Evolutionary conservation across 2,113 vertebrate genomes (phyloP).

Genomic region (Poeciliopsis occidentalis): DNA sequence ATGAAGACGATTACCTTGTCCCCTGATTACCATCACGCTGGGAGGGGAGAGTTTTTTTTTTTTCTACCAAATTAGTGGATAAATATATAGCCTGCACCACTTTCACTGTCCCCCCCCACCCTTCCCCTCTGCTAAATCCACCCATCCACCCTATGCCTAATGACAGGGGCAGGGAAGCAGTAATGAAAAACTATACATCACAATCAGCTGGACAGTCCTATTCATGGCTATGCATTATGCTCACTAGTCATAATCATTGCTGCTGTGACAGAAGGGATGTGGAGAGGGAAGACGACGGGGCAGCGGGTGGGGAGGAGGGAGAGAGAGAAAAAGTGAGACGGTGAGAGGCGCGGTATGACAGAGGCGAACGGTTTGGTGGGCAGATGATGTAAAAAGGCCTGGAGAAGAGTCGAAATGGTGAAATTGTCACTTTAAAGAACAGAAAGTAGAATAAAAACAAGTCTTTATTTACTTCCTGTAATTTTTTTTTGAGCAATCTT

Average conservation of each 20-base stretch:
- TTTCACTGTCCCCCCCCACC: constrained; percentile 46
- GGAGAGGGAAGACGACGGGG: constrained; percentile 31
- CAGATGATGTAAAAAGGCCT: constrained; percentile 59
- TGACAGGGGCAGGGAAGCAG: constrained; percentile 93
- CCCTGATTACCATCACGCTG: constrained; percentile 97
- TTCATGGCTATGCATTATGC: constrained; percentile 95
- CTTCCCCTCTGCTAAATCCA: constrained; percentile 87
- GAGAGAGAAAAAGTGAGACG: constrained; percentile 4
- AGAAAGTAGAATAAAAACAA: constrained; percentile 25
- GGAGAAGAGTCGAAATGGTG: constrained; percentile 36
- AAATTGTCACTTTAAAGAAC: constrained; percentile 28
- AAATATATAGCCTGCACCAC: constrained; percentile 96
- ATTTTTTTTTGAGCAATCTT: constrained; percentile 25
- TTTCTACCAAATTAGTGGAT: constrained; percentile 99
- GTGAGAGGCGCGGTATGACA: constrained; percentile 26
- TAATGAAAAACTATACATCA: constrained; percentile 99
- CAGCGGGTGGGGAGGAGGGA: too few species aligned
- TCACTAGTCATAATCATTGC: constrained; percentile 94
- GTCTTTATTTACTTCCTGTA: constrained; percentile 23
- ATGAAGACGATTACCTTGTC: constrained; percentile 93
- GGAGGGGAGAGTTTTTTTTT: constrained; percentile 54
- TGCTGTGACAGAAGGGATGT: constrained; percentile 78
- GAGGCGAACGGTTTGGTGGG: not conserved
- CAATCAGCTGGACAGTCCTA: constrained; percentile 98
- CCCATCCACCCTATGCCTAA: constrained; percentile 93